phyloP scores from a whole-genome alignment of 2,113 vertebrate species.

The Cololabis saira region DNA sequence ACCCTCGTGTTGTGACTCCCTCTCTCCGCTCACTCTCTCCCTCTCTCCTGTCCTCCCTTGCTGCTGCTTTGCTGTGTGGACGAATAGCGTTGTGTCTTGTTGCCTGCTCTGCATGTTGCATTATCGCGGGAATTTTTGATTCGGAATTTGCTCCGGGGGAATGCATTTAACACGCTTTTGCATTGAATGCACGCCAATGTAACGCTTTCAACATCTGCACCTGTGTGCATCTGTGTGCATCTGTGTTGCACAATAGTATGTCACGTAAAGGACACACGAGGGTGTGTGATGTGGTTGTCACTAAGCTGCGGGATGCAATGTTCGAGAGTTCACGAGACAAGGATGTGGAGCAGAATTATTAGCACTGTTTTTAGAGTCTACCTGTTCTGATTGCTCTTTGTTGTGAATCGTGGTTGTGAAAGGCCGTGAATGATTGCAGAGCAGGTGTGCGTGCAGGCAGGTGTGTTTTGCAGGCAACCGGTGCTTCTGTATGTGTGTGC shows the following conservation, averaged over 20 bases:
- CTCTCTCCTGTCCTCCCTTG: slow-evolving; percentile 53
- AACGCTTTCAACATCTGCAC: background rate
- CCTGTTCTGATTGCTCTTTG: too few relatives aligned
- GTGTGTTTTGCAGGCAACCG: slow-evolving; percentile 20
- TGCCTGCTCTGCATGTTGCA: slow-evolving; percentile 81
- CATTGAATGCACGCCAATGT: background rate
- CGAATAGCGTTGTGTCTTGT: slow-evolving; percentile 71
- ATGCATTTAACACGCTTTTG: slow-evolving; percentile 41
- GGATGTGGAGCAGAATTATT: too few relatives aligned
- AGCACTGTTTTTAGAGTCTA: too few relatives aligned
- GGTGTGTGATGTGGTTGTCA: too few relatives aligned
- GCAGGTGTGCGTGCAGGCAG: slow-evolving; percentile 12
- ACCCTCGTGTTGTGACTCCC: slow-evolving; percentile 65
- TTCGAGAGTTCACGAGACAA: too few relatives aligned
- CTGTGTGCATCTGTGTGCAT: too few relatives aligned
- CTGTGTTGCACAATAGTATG: too few relatives aligned
- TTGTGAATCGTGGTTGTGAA: background rate
- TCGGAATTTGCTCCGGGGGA: slow-evolving; percentile 48
- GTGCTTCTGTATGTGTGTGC: slow-evolving; percentile 35
- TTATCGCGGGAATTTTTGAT: slow-evolving; percentile 83
- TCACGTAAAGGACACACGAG: too few relatives aligned
- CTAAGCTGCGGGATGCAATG: too few relatives aligned
- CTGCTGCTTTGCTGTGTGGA: slow-evolving; percentile 50
- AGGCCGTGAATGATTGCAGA: background rate
- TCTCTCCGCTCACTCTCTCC: slow-evolving; percentile 8